Evolutionary conservation across 2,888 invertebrate species (phyloP).

Genomic region (Pseudococcus viburni): DNA sequence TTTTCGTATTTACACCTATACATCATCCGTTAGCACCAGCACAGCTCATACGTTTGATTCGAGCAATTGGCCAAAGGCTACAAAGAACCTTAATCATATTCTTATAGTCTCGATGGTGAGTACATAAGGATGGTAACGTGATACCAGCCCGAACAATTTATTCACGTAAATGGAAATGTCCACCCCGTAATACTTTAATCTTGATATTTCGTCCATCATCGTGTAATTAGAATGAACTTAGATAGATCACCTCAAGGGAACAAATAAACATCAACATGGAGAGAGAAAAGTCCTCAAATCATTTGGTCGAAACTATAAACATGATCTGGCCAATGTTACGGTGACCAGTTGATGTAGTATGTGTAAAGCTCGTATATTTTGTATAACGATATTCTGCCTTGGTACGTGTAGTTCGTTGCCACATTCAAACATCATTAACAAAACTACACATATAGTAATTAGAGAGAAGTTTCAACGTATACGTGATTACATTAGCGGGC

Average conservation of each 20-base stretch:
- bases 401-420: not conserved
- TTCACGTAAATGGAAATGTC: conserved; percentile 24
- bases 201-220: conserved; percentile 13
- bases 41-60: not conserved
- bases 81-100: not conserved
- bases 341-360: not conserved
- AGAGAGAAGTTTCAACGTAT: not conserved
- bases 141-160: not conserved
- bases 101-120: not conserved
- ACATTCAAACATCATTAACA: conserved; percentile 36
- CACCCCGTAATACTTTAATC: conserved; percentile 30
- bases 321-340: not conserved
- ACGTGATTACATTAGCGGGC: conserved; percentile 44
- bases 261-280: not conserved
- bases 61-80: not conserved
- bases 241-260: conserved; percentile 19
- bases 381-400: no score
- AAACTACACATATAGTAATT: conserved; percentile 29
- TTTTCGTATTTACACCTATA: not conserved
- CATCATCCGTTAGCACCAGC: not conserved
- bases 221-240: not conserved
- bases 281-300: not conserved
- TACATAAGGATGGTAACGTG: not conserved
- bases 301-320: not conserved
- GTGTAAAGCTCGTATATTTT: no score